Conservation (phyloP, 2,888 invertebrate genomes). For the Cephus spinipes region DNA sequence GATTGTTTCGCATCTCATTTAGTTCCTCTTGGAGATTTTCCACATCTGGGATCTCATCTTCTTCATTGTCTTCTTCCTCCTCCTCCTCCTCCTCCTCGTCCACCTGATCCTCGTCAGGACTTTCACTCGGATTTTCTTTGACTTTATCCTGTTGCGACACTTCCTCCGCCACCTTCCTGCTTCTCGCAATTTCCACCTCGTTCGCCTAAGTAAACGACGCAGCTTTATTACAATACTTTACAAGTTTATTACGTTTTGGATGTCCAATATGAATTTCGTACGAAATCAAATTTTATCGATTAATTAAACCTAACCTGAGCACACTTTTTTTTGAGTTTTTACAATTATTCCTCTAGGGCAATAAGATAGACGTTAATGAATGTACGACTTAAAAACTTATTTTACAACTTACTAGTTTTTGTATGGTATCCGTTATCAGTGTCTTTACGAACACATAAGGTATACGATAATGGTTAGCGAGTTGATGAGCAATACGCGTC, state of each 20-base stretch:
- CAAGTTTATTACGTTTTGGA: no score
- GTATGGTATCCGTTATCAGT: conserved; percentile 69
- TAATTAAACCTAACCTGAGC: no score
- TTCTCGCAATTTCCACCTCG: conserved; percentile 18
- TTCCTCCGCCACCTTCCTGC: conserved; percentile 13
- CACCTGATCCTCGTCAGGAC: conserved; percentile 38
- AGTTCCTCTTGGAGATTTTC: conserved; percentile 63
- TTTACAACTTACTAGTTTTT: conserved; percentile 69
- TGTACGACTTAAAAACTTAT: no score
- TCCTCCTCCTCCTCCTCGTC: conserved; percentile 47
- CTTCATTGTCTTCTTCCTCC: conserved; percentile 46
- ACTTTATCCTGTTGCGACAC: conserved; percentile 15
- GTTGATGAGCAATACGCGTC: conserved; percentile 70
- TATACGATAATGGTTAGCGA: conserved; percentile 72
- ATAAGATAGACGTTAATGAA: no score
- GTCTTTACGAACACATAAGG: conserved; percentile 71
- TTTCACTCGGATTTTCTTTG: conserved; percentile 18
- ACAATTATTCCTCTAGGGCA: no score
- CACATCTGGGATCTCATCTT: conserved; percentile 49
- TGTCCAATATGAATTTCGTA: no score
- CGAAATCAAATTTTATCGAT: no score
- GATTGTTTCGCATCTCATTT: conserved; percentile 60
- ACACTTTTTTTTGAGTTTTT: no score
- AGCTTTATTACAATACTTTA: no score
- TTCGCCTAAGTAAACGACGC: no score